Evolutionary conservation across 2,113 vertebrate genomes (phyloP).

Genomic region (Thamnophis sirtalis): DNA sequence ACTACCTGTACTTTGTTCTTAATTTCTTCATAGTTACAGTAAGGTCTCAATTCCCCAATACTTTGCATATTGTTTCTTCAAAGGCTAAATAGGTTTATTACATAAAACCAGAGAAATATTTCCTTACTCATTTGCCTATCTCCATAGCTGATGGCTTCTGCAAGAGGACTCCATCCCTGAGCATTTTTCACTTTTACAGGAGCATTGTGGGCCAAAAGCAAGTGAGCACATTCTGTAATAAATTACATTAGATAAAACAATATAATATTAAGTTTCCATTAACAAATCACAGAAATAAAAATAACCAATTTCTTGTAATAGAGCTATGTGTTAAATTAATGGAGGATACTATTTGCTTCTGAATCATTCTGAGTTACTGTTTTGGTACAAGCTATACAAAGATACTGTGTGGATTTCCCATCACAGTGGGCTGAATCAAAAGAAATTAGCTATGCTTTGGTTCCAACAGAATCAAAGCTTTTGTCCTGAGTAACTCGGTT

Average conservation of each 20-base stretch:
- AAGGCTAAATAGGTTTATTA: background rate
- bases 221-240: conserved; percentile 92
- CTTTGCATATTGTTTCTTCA: background rate
- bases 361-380: background rate
- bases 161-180: conserved; percentile 99
- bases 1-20: background rate
- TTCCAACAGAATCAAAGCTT: background rate
- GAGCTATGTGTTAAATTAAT: background rate
- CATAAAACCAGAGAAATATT: conserved; percentile 2
- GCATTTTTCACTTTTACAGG: conserved; percentile 99
- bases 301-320: background rate
- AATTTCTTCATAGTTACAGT: background rate
- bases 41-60: background rate
- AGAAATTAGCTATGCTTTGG: background rate
- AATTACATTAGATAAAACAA: background rate
- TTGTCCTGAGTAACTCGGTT: background rate
- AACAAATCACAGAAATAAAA: background rate
- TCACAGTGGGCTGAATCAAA: background rate
- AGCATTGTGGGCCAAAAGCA: conserved; percentile 98
- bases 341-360: background rate
- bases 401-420: background rate
- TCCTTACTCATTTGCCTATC: conserved; percentile 98
- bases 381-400: background rate
- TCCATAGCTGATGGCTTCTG: conserved; percentile 99
- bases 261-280: conserved; percentile 13